Base-by-base conservation (phyloP, 1,140 invertebrate genomes). In the Drosophila parvula region DNA sequence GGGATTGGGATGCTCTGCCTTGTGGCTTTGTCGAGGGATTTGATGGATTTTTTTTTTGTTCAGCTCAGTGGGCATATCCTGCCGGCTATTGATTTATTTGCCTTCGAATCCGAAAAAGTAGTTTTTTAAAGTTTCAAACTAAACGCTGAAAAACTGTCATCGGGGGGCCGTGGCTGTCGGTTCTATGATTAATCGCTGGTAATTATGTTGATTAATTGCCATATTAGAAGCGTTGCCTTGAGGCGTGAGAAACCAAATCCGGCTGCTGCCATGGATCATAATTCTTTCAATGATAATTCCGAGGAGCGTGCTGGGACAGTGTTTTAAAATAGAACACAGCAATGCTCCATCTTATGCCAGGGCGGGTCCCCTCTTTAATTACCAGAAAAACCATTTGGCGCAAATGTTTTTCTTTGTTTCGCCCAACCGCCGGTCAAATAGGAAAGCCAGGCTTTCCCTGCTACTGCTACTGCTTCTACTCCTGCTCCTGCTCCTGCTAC, bases 181-280 rank as follows among this genome's bases (percentile, higher is more conserved):
- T 32, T 57, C 56, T 88, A 82, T 91, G 89, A 91, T 91, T 91
- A 91, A 91, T 91, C 69, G 79, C 79, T 89, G 84, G 89, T 89
- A 90, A 91, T 91, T 91, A 91, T 77, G 51, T 84, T 91, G 89
- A 91, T 91, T 85, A 91, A 91, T 91, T 91, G 84, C 89, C 84
- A 82, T 91, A 91, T 91, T 89, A 91, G 81, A 77, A 61, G 67
- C 60, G 50, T 58, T 22, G 45, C 45, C 41, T 40, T 18, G 30
- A 36, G 56, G 77, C 78, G 78, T 81, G 82, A 71, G 79, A 86
- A 82, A 78, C 75, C 41, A 27, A 56, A 50, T 47, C 65, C 57
- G 40, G 50, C 57, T 59, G 45, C 74, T 80, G 81, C 47, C 48
- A 67, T 75, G 77, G 62, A 82, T 86, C 83, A 86, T 79, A 65